Evolutionary conservation across 2,113 vertebrate species (phyloP).

Genomic region (Solenodon paradoxus): DNA sequence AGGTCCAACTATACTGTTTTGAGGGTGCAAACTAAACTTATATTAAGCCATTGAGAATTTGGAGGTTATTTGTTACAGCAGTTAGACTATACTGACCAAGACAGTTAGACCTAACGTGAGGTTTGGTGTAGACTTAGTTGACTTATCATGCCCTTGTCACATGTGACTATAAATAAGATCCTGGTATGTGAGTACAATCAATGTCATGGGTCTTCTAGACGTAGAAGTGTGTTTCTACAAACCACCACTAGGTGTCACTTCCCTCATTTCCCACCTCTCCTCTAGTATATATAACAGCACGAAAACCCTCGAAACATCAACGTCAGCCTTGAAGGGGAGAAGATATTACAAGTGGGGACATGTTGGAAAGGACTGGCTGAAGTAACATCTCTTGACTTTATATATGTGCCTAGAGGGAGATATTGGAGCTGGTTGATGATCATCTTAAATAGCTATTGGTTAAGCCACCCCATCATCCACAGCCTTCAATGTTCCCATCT

Average conservation of each 20-base stretch:
- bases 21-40: not conserved
- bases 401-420: not conserved
- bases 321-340: not conserved
- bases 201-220: not conserved
- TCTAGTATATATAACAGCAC: not conserved
- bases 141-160: not conserved
- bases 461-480: not conserved
- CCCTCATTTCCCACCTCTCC: not conserved
- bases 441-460: not conserved
- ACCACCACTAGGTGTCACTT: constrained; percentile 50
- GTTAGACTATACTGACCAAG: not conserved
- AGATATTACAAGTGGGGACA: not conserved
- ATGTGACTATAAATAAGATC: not conserved
- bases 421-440: not conserved
- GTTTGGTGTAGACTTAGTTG: not conserved
- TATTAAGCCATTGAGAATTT: not conserved
- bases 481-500: not conserved
- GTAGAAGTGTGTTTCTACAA: constrained; percentile 4
- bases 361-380: not conserved
- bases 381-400: not conserved
- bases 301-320: not conserved
- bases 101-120: not conserved
- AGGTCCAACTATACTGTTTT: not conserved
- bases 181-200: not conserved
- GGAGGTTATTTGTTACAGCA: not conserved